These are phyloP conservation scores for crab-eating macaque (Macaca fascicularis) DNA, from an alignment of 2,113 vertebrate species.

Conservation along the genomic window T2T-MFA8v1.1 NC_088378.1:164668501-164669000, in stretches of 20 bases:
- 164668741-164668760: neutral
- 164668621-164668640: neutral
- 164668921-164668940: neutral
- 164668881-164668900: neutral
- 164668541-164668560: neutral
- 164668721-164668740: neutral
- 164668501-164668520: neutral
- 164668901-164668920: neutral
- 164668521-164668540: neutral
- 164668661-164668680: neutral
- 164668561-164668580: neutral
- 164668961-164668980: neutral
- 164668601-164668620: neutral
- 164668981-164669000: neutral
- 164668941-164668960: neutral
- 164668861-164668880: neutral
- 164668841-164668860: rapidly evolving
- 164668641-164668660: neutral
- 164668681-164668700: neutral
- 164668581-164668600: neutral
- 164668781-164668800: rapidly evolving
- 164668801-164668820: neutral
- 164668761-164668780: neutral
- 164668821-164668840: too few species aligned
- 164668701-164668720: neutral